Evolutionary conservation across 2,797 vertebrate species (phyloP).

Genomic region (Paedocypris micromegethes): DNA sequence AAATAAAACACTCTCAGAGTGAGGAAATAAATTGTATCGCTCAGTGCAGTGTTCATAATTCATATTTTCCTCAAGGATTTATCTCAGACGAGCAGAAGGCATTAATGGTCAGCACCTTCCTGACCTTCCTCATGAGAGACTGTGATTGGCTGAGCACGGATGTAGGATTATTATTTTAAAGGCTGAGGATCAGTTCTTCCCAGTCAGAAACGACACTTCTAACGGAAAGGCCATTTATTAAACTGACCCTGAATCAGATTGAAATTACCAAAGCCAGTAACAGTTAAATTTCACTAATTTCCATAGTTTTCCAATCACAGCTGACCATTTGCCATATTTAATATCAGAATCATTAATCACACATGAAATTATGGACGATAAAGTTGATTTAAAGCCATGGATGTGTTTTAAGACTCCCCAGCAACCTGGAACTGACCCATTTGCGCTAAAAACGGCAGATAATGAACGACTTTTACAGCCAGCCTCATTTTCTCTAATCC

Average conservation of each 20-base stretch:
- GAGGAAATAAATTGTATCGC: slow-evolving; percentile 10
- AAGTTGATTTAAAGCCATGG: background rate
- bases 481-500: slow-evolving; percentile 29
- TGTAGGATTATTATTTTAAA: slow-evolving; percentile 23
- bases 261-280: background rate
- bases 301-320: background rate
- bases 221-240: slow-evolving; percentile 13
- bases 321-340: background rate
- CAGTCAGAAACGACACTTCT: slow-evolving; percentile 13
- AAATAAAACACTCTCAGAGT: slow-evolving; percentile 8
- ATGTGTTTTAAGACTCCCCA: background rate
- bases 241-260: slow-evolving; percentile 21
- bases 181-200: slow-evolving; percentile 16
- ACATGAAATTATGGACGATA: background rate
- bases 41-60: slow-evolving; percentile 16
- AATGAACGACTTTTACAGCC: slow-evolving; percentile 11
- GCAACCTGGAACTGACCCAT: slow-evolving; percentile 6
- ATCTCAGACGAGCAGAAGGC: slow-evolving; percentile 25
- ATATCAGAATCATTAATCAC: background rate
- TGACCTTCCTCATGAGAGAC: slow-evolving; percentile 16
- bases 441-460: slow-evolving; percentile 18
- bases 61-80: slow-evolving; percentile 13
- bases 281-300: slow-evolving; percentile 4
- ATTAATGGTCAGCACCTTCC: slow-evolving; percentile 19
- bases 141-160: slow-evolving; percentile 20